These are phyloP conservation scores for Pyrrhia umbra DNA, from an alignment of 2,888 invertebrate species.

Conservation along the genomic window DNA sequence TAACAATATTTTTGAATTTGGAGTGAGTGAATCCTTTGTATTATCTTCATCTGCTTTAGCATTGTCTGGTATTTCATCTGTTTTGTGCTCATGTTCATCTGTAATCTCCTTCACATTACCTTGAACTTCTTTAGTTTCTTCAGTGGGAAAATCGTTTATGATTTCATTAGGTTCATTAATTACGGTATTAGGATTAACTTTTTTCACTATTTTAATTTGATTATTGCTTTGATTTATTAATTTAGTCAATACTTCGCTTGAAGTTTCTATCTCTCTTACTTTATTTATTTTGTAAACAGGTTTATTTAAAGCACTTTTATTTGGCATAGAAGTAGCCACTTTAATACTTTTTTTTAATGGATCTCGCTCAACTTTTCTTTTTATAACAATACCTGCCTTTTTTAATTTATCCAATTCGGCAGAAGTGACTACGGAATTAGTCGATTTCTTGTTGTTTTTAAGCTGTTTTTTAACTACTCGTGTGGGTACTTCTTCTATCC, in stretches of 20 bases:
- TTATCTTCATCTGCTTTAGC: conserved; percentile 10
- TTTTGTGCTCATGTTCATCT: conserved; percentile 16
- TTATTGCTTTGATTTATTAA: conserved; percentile 82
- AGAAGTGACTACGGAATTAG: conserved; percentile 66
- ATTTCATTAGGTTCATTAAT: conserved; percentile 47
- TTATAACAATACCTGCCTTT: conserved; percentile 83
- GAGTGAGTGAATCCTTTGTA: conserved; percentile 16
- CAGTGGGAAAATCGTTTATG: not conserved
- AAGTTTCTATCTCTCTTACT: conserved; percentile 66
- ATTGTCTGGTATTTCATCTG: conserved; percentile 20
- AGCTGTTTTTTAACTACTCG: conserved; percentile 79
- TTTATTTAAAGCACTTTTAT: conserved; percentile 30
- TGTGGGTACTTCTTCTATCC: conserved; percentile 86
- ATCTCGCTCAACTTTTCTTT: conserved; percentile 70
- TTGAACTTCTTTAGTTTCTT: conserved; percentile 9
- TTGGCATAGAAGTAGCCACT: conserved; percentile 28
- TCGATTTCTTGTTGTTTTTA: conserved; percentile 72
- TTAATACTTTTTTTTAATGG: conserved; percentile 47
- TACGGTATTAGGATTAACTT: conserved; percentile 57
- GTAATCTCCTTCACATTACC: conserved; percentile 27
- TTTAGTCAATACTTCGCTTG: conserved; percentile 81
- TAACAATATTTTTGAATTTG: conserved; percentile 15
- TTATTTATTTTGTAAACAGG: conserved; percentile 43
- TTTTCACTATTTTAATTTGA: conserved; percentile 85
- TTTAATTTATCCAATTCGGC: conserved; percentile 81